A percentile compares a stretch with the other conserved stretches of the same genome.
Evolutionary conservation across 2,113 vertebrate genomes (phyloP).

Genomic region (Vimba vimba): DNA sequence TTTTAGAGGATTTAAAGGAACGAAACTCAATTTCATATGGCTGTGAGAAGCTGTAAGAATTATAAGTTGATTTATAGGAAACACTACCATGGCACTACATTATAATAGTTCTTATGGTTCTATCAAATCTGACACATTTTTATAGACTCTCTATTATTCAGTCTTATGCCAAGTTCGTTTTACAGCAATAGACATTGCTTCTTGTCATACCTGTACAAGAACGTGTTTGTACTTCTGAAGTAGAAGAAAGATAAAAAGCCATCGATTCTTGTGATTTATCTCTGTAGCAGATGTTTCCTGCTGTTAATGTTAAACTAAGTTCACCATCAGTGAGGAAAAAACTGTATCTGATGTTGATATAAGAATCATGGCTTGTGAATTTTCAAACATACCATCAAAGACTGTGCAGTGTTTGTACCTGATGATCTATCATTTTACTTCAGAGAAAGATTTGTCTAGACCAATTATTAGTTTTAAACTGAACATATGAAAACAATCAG

Average conservation of each 20-base stretch:
- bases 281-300: constrained; percentile 1
- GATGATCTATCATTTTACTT: constrained; percentile 3
- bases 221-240: not conserved
- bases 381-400: not conserved
- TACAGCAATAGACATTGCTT: not conserved
- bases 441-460: not conserved
- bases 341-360: constrained; percentile 2
- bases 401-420: not conserved
- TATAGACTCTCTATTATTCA: not conserved
- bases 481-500: not conserved
- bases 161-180: not conserved
- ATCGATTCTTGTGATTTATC: constrained; percentile 26
- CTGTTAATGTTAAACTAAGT: constrained; percentile 34
- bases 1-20: constrained; percentile 1
- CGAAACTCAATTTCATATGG: constrained; percentile 27
- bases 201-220: not conserved
- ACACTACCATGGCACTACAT: not conserved
- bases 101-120: constrained; percentile 13
- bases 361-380: constrained; percentile 21
- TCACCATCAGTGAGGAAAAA: constrained; percentile 8
- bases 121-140: not conserved
- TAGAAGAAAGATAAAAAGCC: constrained; percentile 1
- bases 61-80: constrained; percentile 9
- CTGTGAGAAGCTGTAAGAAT: constrained; percentile 19
- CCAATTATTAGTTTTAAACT: not conserved